Conservation (phyloP, 2,888 invertebrate species). For the Ethmia dodecea region DNA sequence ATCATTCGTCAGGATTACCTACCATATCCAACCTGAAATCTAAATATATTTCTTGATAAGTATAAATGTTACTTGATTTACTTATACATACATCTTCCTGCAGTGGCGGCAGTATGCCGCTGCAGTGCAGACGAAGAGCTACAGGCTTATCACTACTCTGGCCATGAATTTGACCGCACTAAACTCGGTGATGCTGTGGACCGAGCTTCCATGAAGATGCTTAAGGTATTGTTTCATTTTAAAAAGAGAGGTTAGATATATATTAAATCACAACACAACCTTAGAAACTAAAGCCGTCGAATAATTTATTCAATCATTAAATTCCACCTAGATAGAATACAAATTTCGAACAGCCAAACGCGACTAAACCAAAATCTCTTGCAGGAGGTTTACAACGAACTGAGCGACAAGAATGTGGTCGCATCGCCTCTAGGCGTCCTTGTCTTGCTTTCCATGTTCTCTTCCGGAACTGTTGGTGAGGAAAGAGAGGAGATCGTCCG, state of each 20-base stretch:
- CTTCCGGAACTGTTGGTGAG: conserved; percentile 25
- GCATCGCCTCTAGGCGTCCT: conserved; percentile 40
- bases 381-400: conserved; percentile 32
- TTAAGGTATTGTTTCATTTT: no score
- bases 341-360: no score
- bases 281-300: no score
- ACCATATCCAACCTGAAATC: no score
- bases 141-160: conserved; percentile 15
- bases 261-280: no score
- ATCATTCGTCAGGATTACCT: no score
- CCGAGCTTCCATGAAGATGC: conserved; percentile 38
- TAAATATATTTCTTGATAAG: no score
- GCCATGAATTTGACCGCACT: conserved; percentile 30
- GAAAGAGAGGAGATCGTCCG: conserved; percentile 27
- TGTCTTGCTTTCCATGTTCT: conserved; percentile 34
- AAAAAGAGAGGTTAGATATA: no score
- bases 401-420: conserved; percentile 36
- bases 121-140: conserved; percentile 6
- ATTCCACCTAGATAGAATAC: no score
- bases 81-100: no score
- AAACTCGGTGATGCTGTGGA: conserved; percentile 38
- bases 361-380: not conserved
- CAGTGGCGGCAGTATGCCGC: conserved; percentile 12
- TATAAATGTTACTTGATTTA: no score
- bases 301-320: no score